Conservation (phyloP, 2,888 invertebrate species). For the Ichneumon xanthorius region DNA sequence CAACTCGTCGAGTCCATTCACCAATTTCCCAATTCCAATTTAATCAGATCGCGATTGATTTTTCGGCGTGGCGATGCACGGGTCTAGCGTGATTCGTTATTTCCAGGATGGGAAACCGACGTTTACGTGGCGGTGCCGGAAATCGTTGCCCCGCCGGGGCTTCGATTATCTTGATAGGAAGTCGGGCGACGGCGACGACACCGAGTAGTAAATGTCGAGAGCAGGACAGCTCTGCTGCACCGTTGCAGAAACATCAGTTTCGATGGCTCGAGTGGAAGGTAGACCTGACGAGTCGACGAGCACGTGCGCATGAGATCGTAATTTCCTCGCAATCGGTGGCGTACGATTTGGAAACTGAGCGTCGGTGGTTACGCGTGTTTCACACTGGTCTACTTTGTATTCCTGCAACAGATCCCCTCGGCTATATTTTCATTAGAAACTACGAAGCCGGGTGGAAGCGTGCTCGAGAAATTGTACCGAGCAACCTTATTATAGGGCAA, state of each 20-base stretch:
- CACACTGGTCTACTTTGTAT: not conserved
- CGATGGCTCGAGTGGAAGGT: not conserved
- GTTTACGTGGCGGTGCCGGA: slow-evolving; percentile 40
- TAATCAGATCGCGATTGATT: slow-evolving; percentile 27
- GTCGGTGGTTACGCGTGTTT: not conserved
- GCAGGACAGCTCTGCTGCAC: not conserved
- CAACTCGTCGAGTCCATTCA: slow-evolving; percentile 19
- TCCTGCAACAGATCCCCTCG: slow-evolving; percentile 3
- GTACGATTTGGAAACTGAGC: not conserved
- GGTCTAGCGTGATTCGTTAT: slow-evolving; percentile 43
- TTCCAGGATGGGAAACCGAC: slow-evolving; percentile 44
- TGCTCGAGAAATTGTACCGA: slow-evolving; percentile 20
- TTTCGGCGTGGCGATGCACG: slow-evolving; percentile 29
- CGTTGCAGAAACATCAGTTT: not conserved
- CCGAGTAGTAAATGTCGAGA: not conserved
- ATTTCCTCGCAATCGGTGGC: not conserved
- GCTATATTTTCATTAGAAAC: slow-evolving; percentile 18
- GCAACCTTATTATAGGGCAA: slow-evolving; percentile 16
- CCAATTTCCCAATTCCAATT: slow-evolving; percentile 17
- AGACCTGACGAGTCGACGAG: slow-evolving; percentile 23
- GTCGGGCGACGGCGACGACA: slow-evolving; percentile 30
- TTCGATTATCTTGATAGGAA: slow-evolving; percentile 51
- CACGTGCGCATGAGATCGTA: slow-evolving; percentile 10
- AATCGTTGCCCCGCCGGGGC: slow-evolving; percentile 47
- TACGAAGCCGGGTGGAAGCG: slow-evolving; percentile 12